These are phyloP conservation scores for Taenioides sp. DNA, from an alignment of 2,797 vertebrate genomes.

Conservation along the genomic window DNA sequence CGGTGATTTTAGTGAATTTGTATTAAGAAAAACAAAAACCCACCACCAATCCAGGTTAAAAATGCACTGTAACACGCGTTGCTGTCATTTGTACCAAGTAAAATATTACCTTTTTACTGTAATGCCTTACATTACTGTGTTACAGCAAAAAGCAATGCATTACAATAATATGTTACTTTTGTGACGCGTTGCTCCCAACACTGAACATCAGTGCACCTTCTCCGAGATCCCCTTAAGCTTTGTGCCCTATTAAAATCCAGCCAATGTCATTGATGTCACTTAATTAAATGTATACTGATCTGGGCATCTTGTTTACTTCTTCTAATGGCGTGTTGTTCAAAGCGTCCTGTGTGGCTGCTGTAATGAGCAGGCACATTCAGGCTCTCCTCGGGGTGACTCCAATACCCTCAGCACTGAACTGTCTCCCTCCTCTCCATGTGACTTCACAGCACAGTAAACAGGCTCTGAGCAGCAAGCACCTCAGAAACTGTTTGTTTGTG, in stretches of 20 bases:
- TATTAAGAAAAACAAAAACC: no score
- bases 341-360: slow-evolving; percentile 28
- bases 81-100: no score
- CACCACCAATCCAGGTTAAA: no score
- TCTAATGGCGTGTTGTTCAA: slow-evolving; percentile 40
- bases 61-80: no score
- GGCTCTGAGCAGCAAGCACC: slow-evolving; percentile 29
- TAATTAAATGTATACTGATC: slow-evolving; percentile 38
- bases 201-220: neutral
- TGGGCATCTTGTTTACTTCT: slow-evolving; percentile 17
- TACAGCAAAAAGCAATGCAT: no score
- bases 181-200: no score
- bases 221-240: neutral
- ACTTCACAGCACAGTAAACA: slow-evolving; percentile 43
- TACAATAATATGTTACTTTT: no score
- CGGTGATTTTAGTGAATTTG: no score
- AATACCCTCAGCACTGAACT: slow-evolving; percentile 36
- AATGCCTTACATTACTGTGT: no score
- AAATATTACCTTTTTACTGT: no score
- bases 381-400: slow-evolving; percentile 41
- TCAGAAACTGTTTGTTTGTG: slow-evolving; percentile 7
- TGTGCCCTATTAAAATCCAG: neutral
- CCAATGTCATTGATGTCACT: slow-evolving; percentile 32
- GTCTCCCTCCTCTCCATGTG: slow-evolving; percentile 31
- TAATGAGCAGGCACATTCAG: slow-evolving; percentile 56